Conservation (phyloP, 2,797 vertebrate genomes). For the Gobio occitaniae region DNA sequence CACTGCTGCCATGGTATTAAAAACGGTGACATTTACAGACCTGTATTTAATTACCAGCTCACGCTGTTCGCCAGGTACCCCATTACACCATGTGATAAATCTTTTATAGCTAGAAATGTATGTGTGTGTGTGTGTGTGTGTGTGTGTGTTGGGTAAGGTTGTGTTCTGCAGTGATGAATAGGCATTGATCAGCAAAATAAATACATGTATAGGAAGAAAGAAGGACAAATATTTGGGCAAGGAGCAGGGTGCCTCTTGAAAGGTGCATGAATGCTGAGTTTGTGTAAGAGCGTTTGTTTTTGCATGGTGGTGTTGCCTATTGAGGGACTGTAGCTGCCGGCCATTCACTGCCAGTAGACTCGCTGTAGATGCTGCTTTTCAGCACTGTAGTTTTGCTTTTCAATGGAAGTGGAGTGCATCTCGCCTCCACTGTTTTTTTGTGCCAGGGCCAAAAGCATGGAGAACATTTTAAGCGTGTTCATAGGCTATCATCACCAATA, state of each 20-base stretch:
- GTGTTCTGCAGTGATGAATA: conserved; percentile 39
- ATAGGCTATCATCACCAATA: conserved; percentile 48
- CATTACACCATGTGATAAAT: conserved; percentile 78
- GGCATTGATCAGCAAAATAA: conserved; percentile 52
- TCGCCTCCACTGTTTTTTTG: conserved; percentile 27
- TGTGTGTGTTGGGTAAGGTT: conserved; percentile 29
- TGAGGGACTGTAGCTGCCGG: conserved; percentile 32
- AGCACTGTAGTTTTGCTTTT: conserved; percentile 20
- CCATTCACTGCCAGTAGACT: conserved; percentile 36
- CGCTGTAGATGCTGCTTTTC: conserved; percentile 21
- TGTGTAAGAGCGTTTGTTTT: conserved; percentile 31
- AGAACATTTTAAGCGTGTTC: conserved; percentile 51
- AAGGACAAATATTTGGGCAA: conserved; percentile 51
- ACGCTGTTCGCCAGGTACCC: conserved; percentile 71
- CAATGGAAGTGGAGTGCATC: conserved; percentile 41
- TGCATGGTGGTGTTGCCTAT: conserved; percentile 38
- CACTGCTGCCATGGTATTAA: conserved; percentile 74
- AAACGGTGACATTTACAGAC: conserved; percentile 80
- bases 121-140: conserved; percentile 32
- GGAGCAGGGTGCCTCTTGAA: conserved; percentile 37
- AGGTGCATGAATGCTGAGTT: conserved; percentile 38
- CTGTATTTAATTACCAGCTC: conserved; percentile 64
- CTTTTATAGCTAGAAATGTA: conserved; percentile 60
- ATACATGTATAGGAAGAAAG: conserved; percentile 44
- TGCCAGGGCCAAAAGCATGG: conserved; percentile 36